Percentiles rank a stretch among this genome's conserved stretches.
Conservation (phyloP, 2,113 vertebrate species). For the Oryzias curvinotus region DNA sequence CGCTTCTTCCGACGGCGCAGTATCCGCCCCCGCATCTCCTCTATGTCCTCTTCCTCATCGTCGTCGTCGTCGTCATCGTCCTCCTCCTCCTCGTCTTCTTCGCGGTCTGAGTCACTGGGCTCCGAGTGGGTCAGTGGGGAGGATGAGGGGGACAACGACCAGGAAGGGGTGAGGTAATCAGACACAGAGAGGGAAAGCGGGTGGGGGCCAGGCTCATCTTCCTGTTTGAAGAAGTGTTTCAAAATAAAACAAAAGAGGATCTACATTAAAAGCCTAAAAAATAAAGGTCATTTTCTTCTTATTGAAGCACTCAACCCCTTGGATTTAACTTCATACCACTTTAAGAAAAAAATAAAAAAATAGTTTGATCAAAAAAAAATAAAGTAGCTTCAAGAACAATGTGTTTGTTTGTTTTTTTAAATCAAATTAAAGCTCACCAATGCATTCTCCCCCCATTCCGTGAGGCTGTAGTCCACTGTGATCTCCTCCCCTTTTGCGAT, state of each 20-base stretch:
- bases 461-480: constrained; percentile 81
- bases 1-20: constrained; percentile 77
- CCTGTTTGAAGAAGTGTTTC: constrained; percentile 49
- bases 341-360: neutral
- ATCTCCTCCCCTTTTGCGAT: constrained; percentile 82
- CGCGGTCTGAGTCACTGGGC: constrained; percentile 76
- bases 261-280: too few species aligned
- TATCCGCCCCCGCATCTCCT: constrained; percentile 76
- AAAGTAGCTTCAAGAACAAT: neutral
- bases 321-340: neutral
- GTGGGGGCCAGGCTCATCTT: constrained; percentile 75
- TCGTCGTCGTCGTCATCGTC: constrained; percentile 75
- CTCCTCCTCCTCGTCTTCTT: constrained; percentile 80
- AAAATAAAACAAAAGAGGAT: constrained; percentile 8
- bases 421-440: constrained; percentile 61
- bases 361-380: neutral
- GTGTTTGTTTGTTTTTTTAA: neutral
- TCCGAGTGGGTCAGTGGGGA: constrained; percentile 79
- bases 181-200: constrained; percentile 77
- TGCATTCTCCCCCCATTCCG: constrained; percentile 78
- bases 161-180: constrained; percentile 81
- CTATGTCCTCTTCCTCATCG: constrained; percentile 75
- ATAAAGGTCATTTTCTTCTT: too few species aligned
- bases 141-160: constrained; percentile 80
- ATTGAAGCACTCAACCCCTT: too few species aligned